Evolutionary conservation across 2,888 invertebrate genomes (phyloP).

Genomic region (Conistra vaccinii): DNA sequence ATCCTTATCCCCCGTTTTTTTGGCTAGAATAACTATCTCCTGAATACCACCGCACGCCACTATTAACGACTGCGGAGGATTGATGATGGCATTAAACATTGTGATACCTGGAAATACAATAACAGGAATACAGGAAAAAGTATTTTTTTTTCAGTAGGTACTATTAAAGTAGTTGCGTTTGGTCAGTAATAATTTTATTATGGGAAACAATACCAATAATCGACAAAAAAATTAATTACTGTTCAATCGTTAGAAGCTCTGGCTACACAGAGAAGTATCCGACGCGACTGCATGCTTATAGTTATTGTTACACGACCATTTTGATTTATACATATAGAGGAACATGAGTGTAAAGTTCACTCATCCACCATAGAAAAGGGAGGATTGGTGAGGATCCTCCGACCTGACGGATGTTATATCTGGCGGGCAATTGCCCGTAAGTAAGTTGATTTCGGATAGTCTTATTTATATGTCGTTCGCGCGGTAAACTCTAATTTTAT

Average conservation of each 20-base stretch:
- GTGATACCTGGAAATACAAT: slow-evolving; percentile 91
- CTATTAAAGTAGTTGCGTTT: not conserved
- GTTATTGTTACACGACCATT: no score
- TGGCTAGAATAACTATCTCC: slow-evolving; percentile 93
- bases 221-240: no score
- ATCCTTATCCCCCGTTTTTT: slow-evolving; percentile 66
- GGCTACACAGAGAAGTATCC: not conserved
- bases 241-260: not conserved
- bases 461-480: no score
- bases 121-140: not conserved
- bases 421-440: no score
- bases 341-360: no score
- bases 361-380: no score
- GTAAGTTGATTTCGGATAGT: no score
- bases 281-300: not conserved
- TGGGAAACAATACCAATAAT: not conserved
- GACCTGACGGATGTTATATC: no score
- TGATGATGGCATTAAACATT: slow-evolving; percentile 97
- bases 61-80: slow-evolving; percentile 98
- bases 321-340: no score
- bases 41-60: slow-evolving; percentile 96
- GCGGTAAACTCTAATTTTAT: no score
- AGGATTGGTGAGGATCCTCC: no score
- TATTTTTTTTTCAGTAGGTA: not conserved
- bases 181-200: not conserved